Conservation (phyloP, 1,140 invertebrate genomes). For the Vanessa atalanta region DNA sequence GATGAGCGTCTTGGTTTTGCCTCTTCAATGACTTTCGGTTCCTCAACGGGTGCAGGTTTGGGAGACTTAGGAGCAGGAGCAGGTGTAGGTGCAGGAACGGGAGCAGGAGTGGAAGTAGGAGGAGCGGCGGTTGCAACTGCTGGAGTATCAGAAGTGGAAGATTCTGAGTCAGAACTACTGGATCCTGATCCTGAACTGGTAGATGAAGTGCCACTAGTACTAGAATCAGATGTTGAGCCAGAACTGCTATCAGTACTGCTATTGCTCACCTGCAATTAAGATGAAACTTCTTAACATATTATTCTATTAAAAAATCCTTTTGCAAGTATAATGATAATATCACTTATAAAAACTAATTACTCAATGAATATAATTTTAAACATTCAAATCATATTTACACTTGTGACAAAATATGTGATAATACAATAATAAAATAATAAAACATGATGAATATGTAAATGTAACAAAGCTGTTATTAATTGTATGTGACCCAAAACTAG, state of each 20-base stretch:
- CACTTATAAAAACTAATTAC: background rate
- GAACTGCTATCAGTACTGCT: conserved; percentile 84
- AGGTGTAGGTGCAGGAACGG: conserved; percentile 44
- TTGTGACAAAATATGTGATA: too few species aligned
- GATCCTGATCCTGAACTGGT: conserved; percentile 86
- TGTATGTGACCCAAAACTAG: too few species aligned
- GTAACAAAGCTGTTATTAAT: too few species aligned
- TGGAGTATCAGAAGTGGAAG: conserved; percentile 72
- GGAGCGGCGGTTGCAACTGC: conserved; percentile 39
- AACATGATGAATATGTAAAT: background rate
- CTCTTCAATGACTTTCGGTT: conserved; percentile 80
- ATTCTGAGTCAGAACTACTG: conserved; percentile 84
- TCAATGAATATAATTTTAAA: too few species aligned
- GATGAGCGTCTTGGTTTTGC: conserved; percentile 59
- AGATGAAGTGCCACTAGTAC: conserved; percentile 85
- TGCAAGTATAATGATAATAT: background rate
- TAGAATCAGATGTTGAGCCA: conserved; percentile 84
- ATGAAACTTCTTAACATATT: background rate
- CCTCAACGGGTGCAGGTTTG: conserved; percentile 73
- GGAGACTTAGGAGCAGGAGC: conserved; percentile 51
- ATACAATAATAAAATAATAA: background rate
- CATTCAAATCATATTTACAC: too few species aligned
- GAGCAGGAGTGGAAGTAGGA: conserved; percentile 68
- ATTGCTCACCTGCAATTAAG: conserved; percentile 69
- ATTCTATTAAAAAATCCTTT: background rate